Base-by-base conservation (phyloP, 1,140 invertebrate genomes). In the Papilio machaon region DNA sequence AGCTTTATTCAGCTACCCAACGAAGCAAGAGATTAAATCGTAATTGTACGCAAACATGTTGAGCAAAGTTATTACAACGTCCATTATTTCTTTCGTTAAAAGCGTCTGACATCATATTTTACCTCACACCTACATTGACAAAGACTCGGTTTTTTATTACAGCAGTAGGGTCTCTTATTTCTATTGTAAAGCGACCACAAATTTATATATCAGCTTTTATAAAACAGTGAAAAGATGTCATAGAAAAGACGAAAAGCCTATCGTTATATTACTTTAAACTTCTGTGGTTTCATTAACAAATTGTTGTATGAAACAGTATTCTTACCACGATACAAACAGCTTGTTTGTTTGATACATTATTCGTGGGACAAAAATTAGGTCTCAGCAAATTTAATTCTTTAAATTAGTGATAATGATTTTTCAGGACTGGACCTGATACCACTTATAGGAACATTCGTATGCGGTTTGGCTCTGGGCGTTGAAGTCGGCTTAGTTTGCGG, bases 401-500 rank as follows among this genome's bases (percentile, higher is more conserved):
- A 54, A 38, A 43, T 8, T 64, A 67, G 47, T 79, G n/a, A n/a
- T 70, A 54, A 54, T 67, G 15, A 73, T 67, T 58, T 95, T 95
- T 67, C 90, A 98, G 98, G 97, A 92, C 90, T 97, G 15, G 98
- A 98, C 91, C 89, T 98, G 54, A 93, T 98, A 73, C 97, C 97
- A 17, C 96, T 97, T 60, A 81, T 96, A 30, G 95, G 96, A 0
- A 98, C 98, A 2, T 97, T 98, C 77, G 35, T 98, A 2, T 95
- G 96, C 64, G 97, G 97, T 85, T 90, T 98, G 1, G 95, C 96
- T 19, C 92, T 97, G 82, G 97, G 97, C 8, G 95, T 98, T 4
- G 97, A 98, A 95, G 96, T 97, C 84, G 98, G 98, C 17, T 97
- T 99, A 87, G 91, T 98, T 17, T 96, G 97, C 87, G 98, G 98